Conservation (phyloP, 2,888 invertebrate species). For the Lochmaea crataegi region DNA sequence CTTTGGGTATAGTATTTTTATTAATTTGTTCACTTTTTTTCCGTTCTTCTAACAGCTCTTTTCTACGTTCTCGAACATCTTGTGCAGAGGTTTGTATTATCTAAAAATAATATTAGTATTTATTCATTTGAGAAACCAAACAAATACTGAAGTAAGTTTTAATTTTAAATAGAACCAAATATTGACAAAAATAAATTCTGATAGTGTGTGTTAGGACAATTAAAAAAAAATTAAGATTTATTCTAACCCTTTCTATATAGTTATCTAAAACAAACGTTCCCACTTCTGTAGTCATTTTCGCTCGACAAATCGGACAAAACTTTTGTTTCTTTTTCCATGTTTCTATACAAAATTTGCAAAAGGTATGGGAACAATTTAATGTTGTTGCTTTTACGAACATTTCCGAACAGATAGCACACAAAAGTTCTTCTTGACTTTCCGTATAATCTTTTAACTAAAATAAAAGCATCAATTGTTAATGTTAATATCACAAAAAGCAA, state of each 20-base stretch:
- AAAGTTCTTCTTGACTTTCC: slow-evolving; percentile 74
- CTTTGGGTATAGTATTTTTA: neutral
- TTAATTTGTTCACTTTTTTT: slow-evolving; percentile 19
- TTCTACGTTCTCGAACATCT: slow-evolving; percentile 71
- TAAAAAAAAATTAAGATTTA: no score
- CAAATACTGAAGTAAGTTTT: no score
- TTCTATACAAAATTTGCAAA: slow-evolving; percentile 77
- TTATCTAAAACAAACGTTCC: slow-evolving; percentile 76
- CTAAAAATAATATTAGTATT: slow-evolving; percentile 67
- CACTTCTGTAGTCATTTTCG: slow-evolving; percentile 67
- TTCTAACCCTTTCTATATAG: slow-evolving; percentile 77
- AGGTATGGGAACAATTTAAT: slow-evolving; percentile 80
- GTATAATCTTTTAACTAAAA: slow-evolving; percentile 37
- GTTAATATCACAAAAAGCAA: no score
- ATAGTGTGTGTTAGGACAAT: no score
- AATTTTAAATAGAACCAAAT: no score
- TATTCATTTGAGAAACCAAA: neutral
- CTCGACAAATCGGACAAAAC: slow-evolving; percentile 79
- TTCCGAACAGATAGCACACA: slow-evolving; percentile 82
- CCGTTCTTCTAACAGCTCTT: slow-evolving; percentile 64
- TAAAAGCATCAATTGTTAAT: neutral
- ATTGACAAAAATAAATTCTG: no score
- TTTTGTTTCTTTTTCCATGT: slow-evolving; percentile 77
- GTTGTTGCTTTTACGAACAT: slow-evolving; percentile 77
- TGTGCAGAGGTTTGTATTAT: slow-evolving; percentile 73